Conservation (phyloP, 2,888 invertebrate species). For the Sarcophaga carnaria region DNA sequence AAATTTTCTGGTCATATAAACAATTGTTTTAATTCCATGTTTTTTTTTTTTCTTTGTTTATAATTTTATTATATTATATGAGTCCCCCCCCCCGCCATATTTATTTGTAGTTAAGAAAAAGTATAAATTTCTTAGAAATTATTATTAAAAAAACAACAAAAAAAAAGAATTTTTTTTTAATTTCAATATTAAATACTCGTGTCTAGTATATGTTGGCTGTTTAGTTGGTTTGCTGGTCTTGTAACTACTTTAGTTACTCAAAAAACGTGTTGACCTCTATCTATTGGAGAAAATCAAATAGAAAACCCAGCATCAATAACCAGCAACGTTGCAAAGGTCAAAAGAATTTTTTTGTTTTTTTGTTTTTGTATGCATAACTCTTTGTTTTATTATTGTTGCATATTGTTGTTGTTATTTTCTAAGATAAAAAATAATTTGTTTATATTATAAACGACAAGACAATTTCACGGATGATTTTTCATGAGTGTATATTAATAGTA, state of each 20-base stretch:
- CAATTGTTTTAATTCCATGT: slow-evolving; percentile 10
- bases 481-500: slow-evolving; percentile 50
- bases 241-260: slow-evolving; percentile 59
- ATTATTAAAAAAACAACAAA: neutral
- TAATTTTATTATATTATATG: too few relatives aligned
- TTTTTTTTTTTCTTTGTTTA: too few relatives aligned
- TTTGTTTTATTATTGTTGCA: too few relatives aligned
- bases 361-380: neutral
- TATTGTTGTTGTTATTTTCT: neutral
- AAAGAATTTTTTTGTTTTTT: slow-evolving; percentile 40
- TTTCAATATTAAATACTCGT: neutral
- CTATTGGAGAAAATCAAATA: slow-evolving; percentile 22
- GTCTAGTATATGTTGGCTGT: neutral
- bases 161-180: neutral
- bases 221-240: neutral
- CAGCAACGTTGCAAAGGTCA: slow-evolving; percentile 46
- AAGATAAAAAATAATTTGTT: slow-evolving; percentile 18
- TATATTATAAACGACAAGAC: neutral
- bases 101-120: neutral
- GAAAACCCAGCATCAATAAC: neutral
- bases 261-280: slow-evolving; percentile 67
- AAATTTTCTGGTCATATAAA: slow-evolving; percentile 40
- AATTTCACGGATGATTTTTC: slow-evolving; percentile 54
- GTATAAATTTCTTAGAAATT: slow-evolving; percentile 60
- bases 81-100: too few relatives aligned